A percentile compares a stretch with the other conserved stretches of the same genome.
These are phyloP conservation scores for Labeo catla DNA, from an alignment of 2,113 vertebrate genomes.

Conservation along the genomic window DNA sequence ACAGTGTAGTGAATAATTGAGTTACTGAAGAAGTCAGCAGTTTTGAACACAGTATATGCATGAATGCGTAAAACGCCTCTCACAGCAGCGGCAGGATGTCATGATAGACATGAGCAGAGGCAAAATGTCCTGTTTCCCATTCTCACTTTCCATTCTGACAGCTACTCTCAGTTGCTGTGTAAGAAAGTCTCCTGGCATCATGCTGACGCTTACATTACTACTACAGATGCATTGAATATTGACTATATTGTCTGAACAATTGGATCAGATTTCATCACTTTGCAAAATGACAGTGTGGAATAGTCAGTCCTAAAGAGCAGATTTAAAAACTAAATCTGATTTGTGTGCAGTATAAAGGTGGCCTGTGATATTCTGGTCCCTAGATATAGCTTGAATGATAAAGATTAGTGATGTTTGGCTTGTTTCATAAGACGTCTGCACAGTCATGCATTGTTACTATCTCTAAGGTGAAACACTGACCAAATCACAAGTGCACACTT, in stretches of 20 bases:
- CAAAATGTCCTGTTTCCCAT: neutral
- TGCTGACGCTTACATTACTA: neutral
- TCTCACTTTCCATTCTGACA: neutral
- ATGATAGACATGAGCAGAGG: constrained; percentile 3
- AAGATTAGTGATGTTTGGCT: neutral
- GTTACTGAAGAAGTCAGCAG: constrained; percentile 5
- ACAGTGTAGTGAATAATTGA: constrained; percentile 24
- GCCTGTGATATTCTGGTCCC: neutral
- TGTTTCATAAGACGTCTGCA: neutral
- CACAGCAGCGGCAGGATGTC: neutral
- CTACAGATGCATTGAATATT: constrained; percentile 18
- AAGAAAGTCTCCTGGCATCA: neutral
- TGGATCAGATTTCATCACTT: constrained; percentile 16
- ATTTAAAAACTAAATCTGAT: neutral
- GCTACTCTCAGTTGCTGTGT: neutral
- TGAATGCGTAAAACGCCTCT: constrained; percentile 18
- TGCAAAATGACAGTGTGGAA: neutral
- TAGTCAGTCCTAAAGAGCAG: neutral
- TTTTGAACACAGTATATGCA: constrained; percentile 15
- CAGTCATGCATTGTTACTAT: neutral
- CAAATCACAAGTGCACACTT: constrained; percentile 19
- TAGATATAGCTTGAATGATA: neutral
- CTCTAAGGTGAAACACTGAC: neutral
- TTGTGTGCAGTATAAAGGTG: constrained; percentile 1
- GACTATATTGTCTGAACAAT: neutral